A percentile compares a stretch with the other conserved stretches of the same genome.
These are phyloP conservation scores for Spinus pinus DNA, from an alignment of 2,797 vertebrate genomes.

Conservation along the genomic window DNA sequence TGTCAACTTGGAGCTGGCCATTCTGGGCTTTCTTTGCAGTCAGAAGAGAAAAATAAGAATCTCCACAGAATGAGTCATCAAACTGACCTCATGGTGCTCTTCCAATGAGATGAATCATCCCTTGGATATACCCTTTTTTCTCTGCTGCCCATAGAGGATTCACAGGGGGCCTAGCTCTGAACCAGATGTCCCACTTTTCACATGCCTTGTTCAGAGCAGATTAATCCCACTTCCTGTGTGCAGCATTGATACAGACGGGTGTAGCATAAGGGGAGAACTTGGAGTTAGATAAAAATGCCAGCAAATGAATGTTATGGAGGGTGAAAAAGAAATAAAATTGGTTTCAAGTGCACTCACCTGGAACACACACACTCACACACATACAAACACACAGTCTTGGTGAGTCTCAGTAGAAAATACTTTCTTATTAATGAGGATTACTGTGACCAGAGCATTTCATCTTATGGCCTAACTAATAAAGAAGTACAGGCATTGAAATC, in stretches of 20 bases:
- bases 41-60: not conserved
- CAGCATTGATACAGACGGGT: not conserved
- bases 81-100: not conserved
- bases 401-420: not conserved
- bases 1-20: not conserved
- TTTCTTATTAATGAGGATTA: conserved; percentile 46
- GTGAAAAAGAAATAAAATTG: not conserved
- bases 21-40: not conserved
- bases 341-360: not conserved
- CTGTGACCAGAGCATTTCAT: conserved; percentile 1
- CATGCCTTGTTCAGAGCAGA: not conserved
- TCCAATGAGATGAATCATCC: not conserved
- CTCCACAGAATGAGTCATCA: not conserved
- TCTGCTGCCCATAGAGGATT: not conserved
- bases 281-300: not conserved
- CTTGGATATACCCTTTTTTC: not conserved
- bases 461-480: not conserved
- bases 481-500: conserved; percentile 16
- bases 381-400: not conserved
- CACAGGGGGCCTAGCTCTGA: not conserved
- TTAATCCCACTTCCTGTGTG: not conserved
- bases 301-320: not conserved
- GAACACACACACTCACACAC: not conserved
- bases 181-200: not conserved
- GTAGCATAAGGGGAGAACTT: not conserved